These are phyloP conservation scores for Todiramphus saurophagus DNA, from an alignment of 2,113 vertebrate genomes.

Conservation along the genomic window DNA sequence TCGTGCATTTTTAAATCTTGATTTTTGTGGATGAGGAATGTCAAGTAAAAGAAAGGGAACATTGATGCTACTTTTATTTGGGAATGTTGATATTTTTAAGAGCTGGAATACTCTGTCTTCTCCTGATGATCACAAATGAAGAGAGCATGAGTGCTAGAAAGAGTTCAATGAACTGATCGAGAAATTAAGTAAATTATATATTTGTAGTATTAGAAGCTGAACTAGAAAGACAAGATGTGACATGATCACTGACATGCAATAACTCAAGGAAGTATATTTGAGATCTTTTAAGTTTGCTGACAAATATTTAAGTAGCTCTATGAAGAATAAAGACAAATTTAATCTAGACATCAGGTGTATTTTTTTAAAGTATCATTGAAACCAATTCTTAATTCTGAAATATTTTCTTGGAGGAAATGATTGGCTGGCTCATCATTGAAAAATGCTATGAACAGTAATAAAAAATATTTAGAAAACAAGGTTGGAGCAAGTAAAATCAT, in stretches of 20 bases:
- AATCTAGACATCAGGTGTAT: neutral
- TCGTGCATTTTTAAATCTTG: neutral
- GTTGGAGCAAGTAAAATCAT: neutral
- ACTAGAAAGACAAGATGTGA: neutral
- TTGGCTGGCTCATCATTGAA: neutral
- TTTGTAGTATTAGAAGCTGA: neutral
- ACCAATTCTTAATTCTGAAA: neutral
- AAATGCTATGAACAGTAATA: neutral
- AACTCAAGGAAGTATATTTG: neutral
- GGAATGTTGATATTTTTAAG: neutral
- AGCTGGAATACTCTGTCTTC: neutral
- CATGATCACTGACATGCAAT: neutral
- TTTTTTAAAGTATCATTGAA: neutral
- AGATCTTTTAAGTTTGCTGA: neutral
- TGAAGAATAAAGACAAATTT: neutral
- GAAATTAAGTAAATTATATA: neutral
- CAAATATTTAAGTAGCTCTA: neutral
- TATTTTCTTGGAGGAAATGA: neutral
- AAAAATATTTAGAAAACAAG: neutral
- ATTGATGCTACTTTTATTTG: neutral
- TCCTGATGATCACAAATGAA: neutral
- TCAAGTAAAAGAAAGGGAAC: neutral
- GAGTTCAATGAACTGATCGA: neutral
- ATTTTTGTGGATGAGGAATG: neutral
- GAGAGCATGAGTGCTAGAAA: neutral